phyloP scores from a whole-genome alignment of 2,797 vertebrate species.

The Tinamus major region DNA sequence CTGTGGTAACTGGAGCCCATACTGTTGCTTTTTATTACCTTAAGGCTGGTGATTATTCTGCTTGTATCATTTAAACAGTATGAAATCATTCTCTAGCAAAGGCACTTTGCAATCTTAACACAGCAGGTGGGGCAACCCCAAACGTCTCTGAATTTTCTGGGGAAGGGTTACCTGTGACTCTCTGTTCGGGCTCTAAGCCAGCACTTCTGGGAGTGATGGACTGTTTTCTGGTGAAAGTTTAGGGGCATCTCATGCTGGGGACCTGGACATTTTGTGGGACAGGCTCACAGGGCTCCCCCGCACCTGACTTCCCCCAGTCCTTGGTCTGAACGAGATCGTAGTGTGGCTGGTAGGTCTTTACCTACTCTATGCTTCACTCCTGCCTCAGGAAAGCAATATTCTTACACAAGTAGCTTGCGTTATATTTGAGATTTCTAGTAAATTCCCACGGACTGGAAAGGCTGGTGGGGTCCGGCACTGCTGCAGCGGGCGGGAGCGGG shows the following conservation, averaged over 20 bases:
- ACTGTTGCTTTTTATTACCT: background rate
- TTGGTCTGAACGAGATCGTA: fast-evolving
- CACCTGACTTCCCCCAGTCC: fast-evolving
- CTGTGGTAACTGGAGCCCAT: background rate
- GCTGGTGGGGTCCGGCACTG: no score
- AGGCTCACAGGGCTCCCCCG: background rate
- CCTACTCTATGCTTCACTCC: background rate
- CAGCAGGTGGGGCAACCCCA: background rate
- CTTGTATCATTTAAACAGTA: background rate
- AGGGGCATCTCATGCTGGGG: background rate
- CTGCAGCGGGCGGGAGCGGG: no score
- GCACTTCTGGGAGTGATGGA: background rate
- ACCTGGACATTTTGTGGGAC: background rate
- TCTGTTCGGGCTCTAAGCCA: background rate
- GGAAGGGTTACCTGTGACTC: background rate
- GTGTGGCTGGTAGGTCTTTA: background rate
- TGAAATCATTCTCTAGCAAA: background rate
- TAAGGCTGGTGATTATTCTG: background rate
- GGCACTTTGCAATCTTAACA: background rate
- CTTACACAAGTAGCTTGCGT: background rate
- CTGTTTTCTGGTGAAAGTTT: background rate
- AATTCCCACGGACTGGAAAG: fast-evolving
- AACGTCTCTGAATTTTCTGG: background rate
- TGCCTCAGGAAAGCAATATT: background rate
- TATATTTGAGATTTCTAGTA: background rate